phyloP scores from a whole-genome alignment of 1,140 invertebrate species.

The Pogonognathellus flavescens region DNA sequence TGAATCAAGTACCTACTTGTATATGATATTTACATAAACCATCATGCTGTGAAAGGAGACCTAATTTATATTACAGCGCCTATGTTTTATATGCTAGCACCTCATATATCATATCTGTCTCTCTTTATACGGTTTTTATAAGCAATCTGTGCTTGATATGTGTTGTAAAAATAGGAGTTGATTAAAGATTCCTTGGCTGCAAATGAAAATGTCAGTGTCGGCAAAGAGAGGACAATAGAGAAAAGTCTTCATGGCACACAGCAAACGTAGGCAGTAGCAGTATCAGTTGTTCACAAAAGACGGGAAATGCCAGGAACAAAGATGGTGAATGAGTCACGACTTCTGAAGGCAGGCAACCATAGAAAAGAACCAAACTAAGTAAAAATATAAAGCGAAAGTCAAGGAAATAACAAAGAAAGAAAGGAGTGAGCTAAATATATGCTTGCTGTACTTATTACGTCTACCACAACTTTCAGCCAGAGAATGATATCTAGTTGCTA shows the following conservation, averaged over 20 bases:
- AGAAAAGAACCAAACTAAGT: constrained; percentile 32
- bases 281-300: constrained; percentile 23
- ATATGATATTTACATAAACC: too few relatives aligned
- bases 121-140: background rate
- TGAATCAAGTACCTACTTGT: too few relatives aligned
- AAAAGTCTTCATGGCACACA: constrained; percentile 34
- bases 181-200: constrained; percentile 33
- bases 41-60: too few relatives aligned
- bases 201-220: constrained; percentile 56
- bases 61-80: background rate
- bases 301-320: constrained; percentile 52
- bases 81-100: background rate
- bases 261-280: constrained; percentile 20
- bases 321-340: constrained; percentile 53
- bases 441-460: background rate
- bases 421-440: constrained; percentile 36
- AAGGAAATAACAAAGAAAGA: constrained; percentile 39
- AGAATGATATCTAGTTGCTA: too few relatives aligned
- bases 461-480: background rate
- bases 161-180: constrained; percentile 35
- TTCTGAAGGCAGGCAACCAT: constrained; percentile 27
- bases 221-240: constrained; percentile 42
- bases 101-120: background rate
- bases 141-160: constrained; percentile 15
- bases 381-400: constrained; percentile 47